phyloP scores from a whole-genome alignment of 2,113 vertebrate genomes.

The Etheostoma spectabile region DNA sequence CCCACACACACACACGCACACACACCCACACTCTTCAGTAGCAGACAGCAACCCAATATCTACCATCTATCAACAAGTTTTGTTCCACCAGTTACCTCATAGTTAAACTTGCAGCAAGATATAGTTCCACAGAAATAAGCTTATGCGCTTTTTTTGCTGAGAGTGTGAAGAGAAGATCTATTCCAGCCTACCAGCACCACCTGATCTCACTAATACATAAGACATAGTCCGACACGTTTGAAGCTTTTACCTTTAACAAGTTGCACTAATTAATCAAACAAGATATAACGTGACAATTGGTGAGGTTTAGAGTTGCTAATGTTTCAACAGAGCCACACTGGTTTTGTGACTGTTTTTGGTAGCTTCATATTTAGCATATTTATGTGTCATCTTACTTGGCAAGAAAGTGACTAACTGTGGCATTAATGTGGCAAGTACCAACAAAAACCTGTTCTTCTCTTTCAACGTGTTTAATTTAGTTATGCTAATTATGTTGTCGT shows the following conservation, averaged over 20 bases:
- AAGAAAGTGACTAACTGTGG: not conserved
- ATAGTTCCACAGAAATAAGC: not conserved
- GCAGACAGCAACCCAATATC: conserved; percentile 35
- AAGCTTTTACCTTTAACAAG: not conserved
- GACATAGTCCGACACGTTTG: too few relatives aligned
- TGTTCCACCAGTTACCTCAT: conserved; percentile 13
- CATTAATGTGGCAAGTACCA: not conserved
- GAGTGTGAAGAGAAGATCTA: not conserved
- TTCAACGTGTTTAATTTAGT: not conserved
- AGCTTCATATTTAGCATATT: not conserved
- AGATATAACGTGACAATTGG: not conserved
- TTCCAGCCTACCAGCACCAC: not conserved
- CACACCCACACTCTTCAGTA: conserved; percentile 1
- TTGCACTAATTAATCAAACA: not conserved
- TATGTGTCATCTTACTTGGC: not conserved
- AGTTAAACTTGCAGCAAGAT: conserved; percentile 3
- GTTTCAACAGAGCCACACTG: too few relatives aligned
- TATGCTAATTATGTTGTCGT: not conserved
- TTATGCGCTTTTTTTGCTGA: not conserved
- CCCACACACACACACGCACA: too few relatives aligned
- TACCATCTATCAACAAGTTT: conserved; percentile 25
- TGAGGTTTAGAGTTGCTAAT: not conserved
- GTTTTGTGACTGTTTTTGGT: not conserved
- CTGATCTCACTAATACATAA: not conserved
- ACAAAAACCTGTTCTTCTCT: not conserved